Conservation (phyloP, 1,140 invertebrate genomes). For the Panonychus citri region DNA sequence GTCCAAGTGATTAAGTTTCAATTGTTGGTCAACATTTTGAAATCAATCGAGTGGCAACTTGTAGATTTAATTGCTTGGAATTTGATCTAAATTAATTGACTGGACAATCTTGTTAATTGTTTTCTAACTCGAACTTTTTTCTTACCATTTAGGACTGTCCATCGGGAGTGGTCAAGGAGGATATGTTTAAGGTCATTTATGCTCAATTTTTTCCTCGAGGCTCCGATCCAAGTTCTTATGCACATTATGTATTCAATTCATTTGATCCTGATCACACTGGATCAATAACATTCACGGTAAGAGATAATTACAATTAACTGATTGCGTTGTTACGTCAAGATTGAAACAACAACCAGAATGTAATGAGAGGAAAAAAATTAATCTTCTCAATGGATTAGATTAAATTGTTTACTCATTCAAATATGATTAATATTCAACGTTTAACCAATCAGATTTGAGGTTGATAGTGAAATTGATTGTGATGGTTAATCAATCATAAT, state of each 20-base stretch:
- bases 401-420: too few relatives aligned
- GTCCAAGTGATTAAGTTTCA: too few relatives aligned
- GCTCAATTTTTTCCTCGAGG: constrained; percentile 32
- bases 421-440: too few relatives aligned
- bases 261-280: constrained; percentile 20
- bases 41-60: not conserved
- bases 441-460: too few relatives aligned
- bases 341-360: too few relatives aligned
- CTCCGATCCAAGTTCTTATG: constrained; percentile 20
- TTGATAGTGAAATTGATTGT: too few relatives aligned
- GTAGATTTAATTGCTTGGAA: not conserved
- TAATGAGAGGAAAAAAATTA: too few relatives aligned
- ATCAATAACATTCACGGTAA: constrained; percentile 20
- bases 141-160: constrained; percentile 35
- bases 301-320: too few relatives aligned
- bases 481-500: too few relatives aligned
- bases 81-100: not conserved
- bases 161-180: constrained; percentile 29
- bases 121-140: constrained; percentile 7
- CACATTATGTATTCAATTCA: constrained; percentile 20
- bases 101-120: not conserved
- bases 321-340: too few relatives aligned
- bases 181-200: constrained; percentile 31
- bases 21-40: not conserved
- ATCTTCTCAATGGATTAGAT: too few relatives aligned